Conservation (phyloP, 2,888 invertebrate genomes). For the Lithosia quadra region DNA sequence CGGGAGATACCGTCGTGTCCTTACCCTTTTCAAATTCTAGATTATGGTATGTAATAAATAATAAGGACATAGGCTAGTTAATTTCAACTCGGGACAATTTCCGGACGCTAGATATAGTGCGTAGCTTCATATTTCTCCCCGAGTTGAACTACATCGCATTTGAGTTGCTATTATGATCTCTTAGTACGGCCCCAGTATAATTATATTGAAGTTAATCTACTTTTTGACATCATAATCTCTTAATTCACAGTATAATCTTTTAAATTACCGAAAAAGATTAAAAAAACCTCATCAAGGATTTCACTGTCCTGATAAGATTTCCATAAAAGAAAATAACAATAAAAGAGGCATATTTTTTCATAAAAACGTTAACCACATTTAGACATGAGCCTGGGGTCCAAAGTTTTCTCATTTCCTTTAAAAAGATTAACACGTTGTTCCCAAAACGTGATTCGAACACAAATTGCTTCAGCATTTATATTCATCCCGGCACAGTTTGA, state of each 20-base stretch:
- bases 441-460: constrained; percentile 65
- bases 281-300: constrained; percentile 9
- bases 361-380: constrained; percentile 58
- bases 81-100: no score
- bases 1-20: no score
- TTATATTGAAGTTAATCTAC: constrained; percentile 3
- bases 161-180: no score
- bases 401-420: constrained; percentile 79
- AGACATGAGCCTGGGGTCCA: constrained; percentile 49
- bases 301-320: constrained; percentile 12
- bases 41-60: no score
- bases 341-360: constrained; percentile 39
- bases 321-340: constrained; percentile 21
- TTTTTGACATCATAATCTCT: background rate
- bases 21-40: no score
- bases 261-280: constrained; percentile 5
- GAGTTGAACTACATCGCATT: no score
- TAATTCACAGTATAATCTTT: constrained; percentile 12
- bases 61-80: no score
- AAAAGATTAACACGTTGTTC: constrained; percentile 78
- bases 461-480: constrained; percentile 62
- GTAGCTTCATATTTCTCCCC: no score
- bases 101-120: no score
- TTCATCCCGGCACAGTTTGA: constrained; percentile 51
- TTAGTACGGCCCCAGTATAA: no score